A percentile compares a stretch with the other conserved stretches of the same genome.
Evolutionary conservation across 1,140 invertebrate genomes (phyloP).

Genomic region (Ditylenchus dipsaci): DNA sequence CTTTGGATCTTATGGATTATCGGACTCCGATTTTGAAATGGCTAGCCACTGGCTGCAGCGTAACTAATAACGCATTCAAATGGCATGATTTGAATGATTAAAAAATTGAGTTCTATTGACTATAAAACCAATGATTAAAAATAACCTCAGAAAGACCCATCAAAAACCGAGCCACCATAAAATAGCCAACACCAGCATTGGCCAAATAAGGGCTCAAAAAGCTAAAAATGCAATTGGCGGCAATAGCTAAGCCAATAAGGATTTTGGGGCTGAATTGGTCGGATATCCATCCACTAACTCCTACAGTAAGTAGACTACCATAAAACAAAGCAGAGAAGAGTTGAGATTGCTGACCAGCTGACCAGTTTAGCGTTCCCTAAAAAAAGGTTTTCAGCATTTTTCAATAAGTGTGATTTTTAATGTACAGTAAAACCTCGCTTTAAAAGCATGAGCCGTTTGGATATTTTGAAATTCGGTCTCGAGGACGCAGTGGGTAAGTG

Average conservation of each 20-base stretch:
- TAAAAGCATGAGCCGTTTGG: no score
- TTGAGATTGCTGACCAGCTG: constrained; percentile 13
- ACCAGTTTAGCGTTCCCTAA: constrained; percentile 34
- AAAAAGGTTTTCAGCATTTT: not conserved
- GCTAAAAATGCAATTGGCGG: constrained; percentile 12
- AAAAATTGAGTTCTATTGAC: not conserved
- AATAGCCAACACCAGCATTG: constrained; percentile 14
- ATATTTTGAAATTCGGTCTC: no score
- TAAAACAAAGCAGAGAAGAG: constrained; percentile 32
- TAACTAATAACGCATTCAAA: not conserved
- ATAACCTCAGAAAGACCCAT: constrained; percentile 35
- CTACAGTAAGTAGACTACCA: constrained; percentile 29
- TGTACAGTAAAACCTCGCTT: no score
- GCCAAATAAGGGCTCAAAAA: constrained; percentile 19
- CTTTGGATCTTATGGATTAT: no score
- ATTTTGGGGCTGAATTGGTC: constrained; percentile 35
- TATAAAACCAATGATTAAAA: not conserved
- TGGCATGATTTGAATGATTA: not conserved
- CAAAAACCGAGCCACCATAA: constrained; percentile 26
- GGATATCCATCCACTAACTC: constrained; percentile 27
- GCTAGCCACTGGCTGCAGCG: no score
- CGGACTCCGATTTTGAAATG: no score
- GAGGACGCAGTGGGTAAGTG: no score
- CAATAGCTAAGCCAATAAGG: constrained; percentile 16
- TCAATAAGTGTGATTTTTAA: not conserved